Evolutionary conservation across 2,888 invertebrate species (phyloP), one percentile per base, ranked within the genome.

Genomic region (Scaptomyza caliginosa): DNA sequence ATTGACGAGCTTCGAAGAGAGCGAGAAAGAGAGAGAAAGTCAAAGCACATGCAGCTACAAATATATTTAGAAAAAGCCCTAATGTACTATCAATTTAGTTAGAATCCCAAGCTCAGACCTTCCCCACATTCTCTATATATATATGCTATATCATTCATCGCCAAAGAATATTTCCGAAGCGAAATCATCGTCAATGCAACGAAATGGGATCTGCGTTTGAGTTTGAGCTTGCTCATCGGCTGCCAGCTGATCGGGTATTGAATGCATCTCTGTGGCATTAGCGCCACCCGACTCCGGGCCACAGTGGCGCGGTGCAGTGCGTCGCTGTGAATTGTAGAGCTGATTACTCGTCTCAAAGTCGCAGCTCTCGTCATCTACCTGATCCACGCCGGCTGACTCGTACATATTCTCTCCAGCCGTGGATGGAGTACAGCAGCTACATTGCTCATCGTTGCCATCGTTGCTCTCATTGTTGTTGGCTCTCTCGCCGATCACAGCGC

Each of bases 121-220:
- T 16, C 17, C 26, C 26, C 16, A 3, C 6, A 30, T 6, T 3
- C 43, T 24, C 32, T 7, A 3, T 26, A n/a, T n/a, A 11, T 10
- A 16, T 16, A 0, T 2, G 21, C 6, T 32, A 6, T 6, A 1
- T 52, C 30, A 72, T 6, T 72, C 76, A 1, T 60, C 77, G 6
- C 77, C 74, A 19, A 67, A 74, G n/a, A 45, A 67, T 42, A 74
- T 40, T 3, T 78, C 59, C 4, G 60, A 65, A 19, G 74, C 49
- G 17, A 82, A 86, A 24, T 82, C 72, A 23, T 81, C 82, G 8
- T 66, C 65, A 16, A 84, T 65, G 28, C 52, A 48, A n/a, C 65
- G 73, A 59, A 13, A 77, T 3, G 58, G 55, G 1, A 6, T 1
- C 17, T 54, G 43, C 4, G 36, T 2, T 5, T 48, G 28, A n/a